Evolutionary conservation across 2,797 vertebrate genomes (phyloP).

Genomic region (Phalloptychus januarius): DNA sequence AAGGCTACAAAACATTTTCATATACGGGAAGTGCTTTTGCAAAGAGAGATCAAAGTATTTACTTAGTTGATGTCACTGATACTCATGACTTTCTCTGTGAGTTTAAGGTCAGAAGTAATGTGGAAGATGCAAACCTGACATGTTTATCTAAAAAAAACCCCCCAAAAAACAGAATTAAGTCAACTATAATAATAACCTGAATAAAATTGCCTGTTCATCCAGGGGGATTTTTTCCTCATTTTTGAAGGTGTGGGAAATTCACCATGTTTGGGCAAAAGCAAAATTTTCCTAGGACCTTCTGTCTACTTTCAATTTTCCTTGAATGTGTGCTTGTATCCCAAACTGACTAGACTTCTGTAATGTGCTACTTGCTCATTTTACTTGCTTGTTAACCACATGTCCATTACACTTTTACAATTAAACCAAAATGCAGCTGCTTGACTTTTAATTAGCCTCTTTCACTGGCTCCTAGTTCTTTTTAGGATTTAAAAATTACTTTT

Average conservation of each 20-base stretch:
- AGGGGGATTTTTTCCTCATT: neutral
- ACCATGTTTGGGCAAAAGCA: neutral
- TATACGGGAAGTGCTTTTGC: constrained; percentile 29
- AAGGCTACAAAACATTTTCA: constrained; percentile 41
- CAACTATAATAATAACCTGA: neutral
- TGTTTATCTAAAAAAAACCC: neutral
- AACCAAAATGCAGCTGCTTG: neutral
- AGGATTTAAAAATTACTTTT: neutral
- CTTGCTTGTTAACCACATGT: neutral
- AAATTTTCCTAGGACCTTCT: neutral
- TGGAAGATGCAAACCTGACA: neutral
- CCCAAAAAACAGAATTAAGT: neutral
- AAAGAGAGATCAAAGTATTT: constrained; percentile 41
- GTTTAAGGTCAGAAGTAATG: constrained; percentile 1
- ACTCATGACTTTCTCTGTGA: constrained; percentile 12
- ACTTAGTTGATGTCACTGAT: constrained; percentile 30
- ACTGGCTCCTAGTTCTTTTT: neutral
- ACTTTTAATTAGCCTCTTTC: neutral
- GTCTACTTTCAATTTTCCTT: neutral
- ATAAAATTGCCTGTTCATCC: neutral
- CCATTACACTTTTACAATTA: neutral
- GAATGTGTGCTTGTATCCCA: neutral
- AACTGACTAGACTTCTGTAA: neutral
- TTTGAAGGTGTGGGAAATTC: neutral
- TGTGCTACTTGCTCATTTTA: neutral